Evolutionary conservation across 2,797 vertebrate genomes (phyloP).

Genomic region (Hippopotamyrus pictus): DNA sequence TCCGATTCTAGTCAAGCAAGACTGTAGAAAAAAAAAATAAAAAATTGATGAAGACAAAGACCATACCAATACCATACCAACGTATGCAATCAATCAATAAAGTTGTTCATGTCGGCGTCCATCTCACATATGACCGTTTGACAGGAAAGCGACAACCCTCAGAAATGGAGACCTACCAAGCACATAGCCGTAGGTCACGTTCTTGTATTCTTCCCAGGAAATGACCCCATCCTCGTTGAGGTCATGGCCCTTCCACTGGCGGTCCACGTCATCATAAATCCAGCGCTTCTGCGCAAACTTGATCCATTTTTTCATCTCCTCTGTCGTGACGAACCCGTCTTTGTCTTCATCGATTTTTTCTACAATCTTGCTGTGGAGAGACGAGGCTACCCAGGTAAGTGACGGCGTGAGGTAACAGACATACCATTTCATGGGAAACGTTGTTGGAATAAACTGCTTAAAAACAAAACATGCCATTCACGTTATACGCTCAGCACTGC

Average conservation of each 20-base stretch:
- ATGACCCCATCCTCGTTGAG: conserved; percentile 72
- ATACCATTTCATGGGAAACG: not conserved
- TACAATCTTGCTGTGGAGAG: conserved; percentile 66
- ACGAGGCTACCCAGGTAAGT: not conserved
- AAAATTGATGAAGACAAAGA: not conserved
- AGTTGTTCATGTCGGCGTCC: conserved; percentile 65
- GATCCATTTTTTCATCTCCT: conserved; percentile 94
- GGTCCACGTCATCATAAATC: conserved; percentile 86
- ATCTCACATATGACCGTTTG: conserved; percentile 76
- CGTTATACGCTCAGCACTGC: not conserved
- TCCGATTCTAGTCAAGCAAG: conserved; percentile 67
- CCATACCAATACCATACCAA: not conserved
- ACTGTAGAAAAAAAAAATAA: conserved; percentile 26
- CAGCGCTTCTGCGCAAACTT: conserved; percentile 94
- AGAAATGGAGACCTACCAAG: conserved; percentile 49
- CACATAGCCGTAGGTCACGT: conserved; percentile 73
- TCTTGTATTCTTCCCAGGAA: conserved; percentile 75
- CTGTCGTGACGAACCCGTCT: conserved; percentile 83
- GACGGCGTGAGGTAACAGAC: not conserved
- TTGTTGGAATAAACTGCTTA: not conserved
- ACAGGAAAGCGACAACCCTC: conserved; percentile 55
- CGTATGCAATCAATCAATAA: conserved; percentile 66
- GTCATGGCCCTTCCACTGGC: conserved; percentile 75
- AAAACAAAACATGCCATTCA: not conserved
- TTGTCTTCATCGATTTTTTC: conserved; percentile 69